These are phyloP conservation scores for Threskiornis aethiopicus DNA, from an alignment of 2,797 vertebrate species.

Conservation along the genomic window DNA sequence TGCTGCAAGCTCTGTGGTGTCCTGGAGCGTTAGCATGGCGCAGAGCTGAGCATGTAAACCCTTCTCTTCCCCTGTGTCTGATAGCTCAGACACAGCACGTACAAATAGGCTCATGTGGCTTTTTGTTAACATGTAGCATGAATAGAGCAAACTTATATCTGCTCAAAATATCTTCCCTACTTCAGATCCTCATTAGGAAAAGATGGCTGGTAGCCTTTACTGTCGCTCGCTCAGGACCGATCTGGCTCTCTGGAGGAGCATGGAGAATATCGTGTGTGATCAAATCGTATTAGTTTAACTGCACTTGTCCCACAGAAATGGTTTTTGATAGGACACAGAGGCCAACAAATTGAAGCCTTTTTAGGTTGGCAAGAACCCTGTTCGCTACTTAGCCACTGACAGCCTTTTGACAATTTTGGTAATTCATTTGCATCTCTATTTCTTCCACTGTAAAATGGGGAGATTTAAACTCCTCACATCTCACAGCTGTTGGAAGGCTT, in stretches of 20 bases:
- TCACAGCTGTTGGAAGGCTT: neutral
- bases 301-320: neutral
- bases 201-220: neutral
- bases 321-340: neutral
- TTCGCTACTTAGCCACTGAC: neutral
- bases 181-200: neutral
- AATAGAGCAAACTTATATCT: neutral
- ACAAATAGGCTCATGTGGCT: neutral
- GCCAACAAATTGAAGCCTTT: neutral
- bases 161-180: neutral
- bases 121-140: neutral
- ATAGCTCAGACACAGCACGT: neutral
- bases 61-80: neutral
- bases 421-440: neutral
- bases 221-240: neutral
- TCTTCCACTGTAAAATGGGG: neutral
- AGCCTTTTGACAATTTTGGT: neutral
- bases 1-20: neutral
- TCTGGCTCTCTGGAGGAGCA: neutral
- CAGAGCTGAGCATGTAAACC: neutral
- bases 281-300: neutral
- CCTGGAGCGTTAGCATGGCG: rapidly evolving
- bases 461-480: neutral
- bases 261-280: neutral
- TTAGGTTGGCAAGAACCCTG: neutral